These are phyloP conservation scores for Microctonus aethiopoides DNA, from an alignment of 2,888 invertebrate species.

Conservation along the genomic window DNA sequence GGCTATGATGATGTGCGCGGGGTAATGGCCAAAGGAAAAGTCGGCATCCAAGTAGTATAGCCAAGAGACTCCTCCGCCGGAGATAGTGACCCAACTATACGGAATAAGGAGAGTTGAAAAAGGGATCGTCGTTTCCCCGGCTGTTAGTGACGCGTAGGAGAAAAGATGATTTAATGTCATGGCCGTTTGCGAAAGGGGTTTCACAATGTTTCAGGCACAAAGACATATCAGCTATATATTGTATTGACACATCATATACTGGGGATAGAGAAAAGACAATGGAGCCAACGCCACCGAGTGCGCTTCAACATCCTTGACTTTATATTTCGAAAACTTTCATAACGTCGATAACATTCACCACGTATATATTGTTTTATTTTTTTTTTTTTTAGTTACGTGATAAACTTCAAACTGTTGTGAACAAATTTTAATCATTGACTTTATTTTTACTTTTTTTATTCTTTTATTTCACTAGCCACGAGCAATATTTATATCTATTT, in stretches of 20 bases:
- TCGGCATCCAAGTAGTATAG: background rate
- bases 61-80: slow-evolving; percentile 13
- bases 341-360: slow-evolving; percentile 10
- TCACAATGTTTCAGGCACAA: slow-evolving; percentile 8
- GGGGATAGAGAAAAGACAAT: slow-evolving; percentile 3
- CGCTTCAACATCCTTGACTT: slow-evolving; percentile 13
- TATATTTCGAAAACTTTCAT: slow-evolving; percentile 14
- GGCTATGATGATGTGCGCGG: slow-evolving; percentile 1
- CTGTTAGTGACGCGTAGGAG: slow-evolving; percentile 33
- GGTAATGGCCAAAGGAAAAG: slow-evolving; percentile 20
- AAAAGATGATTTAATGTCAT: slow-evolving; percentile 38
- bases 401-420: background rate
- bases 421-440: slow-evolving; percentile 1
- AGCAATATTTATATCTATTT: background rate
- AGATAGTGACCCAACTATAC: slow-evolving; percentile 29
- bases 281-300: background rate
- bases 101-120: slow-evolving; percentile 26
- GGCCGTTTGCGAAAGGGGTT: slow-evolving; percentile 14
- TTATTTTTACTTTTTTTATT: background rate
- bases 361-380: background rate
- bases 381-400: background rate
- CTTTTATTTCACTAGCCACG: background rate
- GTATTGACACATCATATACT: slow-evolving; percentile 20
- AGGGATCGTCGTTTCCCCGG: slow-evolving; percentile 27
- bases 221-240: slow-evolving; percentile 18